These are phyloP conservation scores for Equus quagga DNA, from an alignment of 2,113 vertebrate genomes.

Conservation along the genomic window DNA sequence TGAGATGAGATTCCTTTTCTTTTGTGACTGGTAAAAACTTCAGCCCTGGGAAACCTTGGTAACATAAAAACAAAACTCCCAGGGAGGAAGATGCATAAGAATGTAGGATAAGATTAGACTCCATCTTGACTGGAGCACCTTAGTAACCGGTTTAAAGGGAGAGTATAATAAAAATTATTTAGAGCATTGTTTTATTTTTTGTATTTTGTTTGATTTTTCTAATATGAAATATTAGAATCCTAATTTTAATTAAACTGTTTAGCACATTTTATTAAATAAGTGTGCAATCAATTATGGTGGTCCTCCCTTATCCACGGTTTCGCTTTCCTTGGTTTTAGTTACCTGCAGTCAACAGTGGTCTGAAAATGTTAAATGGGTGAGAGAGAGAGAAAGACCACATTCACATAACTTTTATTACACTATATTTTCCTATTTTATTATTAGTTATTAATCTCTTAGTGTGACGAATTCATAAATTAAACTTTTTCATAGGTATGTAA, in stretches of 20 bases:
- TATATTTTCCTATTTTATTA: too few species aligned
- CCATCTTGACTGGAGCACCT: background rate
- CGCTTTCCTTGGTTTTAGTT: too few species aligned
- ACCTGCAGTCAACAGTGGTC: too few species aligned
- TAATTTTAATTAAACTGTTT: background rate
- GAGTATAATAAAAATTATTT: background rate
- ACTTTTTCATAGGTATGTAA: too few species aligned
- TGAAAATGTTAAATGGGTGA: too few species aligned
- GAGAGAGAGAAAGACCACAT: too few species aligned
- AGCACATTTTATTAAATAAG: background rate
- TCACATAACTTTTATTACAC: too few species aligned
- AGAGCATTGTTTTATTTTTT: background rate
- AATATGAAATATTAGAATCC: background rate
- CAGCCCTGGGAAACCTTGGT: background rate
- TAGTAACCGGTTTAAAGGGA: slow-evolving; percentile 1
- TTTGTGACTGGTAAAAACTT: background rate
- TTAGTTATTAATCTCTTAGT: too few species aligned
- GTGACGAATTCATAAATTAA: too few species aligned
- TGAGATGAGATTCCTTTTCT: background rate
- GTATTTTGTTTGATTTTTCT: background rate
- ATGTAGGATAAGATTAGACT: background rate
- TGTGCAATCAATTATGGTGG: background rate
- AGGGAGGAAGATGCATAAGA: background rate
- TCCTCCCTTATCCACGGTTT: too few species aligned
- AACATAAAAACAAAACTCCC: background rate